Conservation (phyloP, 2,888 invertebrate species). For the Andrena bicolor region DNA sequence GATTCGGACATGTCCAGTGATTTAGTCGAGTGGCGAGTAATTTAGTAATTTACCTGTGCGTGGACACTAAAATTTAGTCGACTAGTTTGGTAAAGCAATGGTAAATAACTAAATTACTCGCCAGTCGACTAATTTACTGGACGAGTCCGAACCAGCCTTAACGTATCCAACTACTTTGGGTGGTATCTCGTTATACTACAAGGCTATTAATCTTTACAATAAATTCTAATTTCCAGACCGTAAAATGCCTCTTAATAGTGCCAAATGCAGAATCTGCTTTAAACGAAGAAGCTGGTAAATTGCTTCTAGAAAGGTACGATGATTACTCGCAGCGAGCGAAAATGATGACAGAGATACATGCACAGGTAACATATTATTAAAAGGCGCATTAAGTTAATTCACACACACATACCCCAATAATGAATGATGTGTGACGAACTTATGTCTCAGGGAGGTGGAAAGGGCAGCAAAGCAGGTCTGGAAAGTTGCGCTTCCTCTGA, state of each 20-base stretch:
- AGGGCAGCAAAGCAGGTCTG: slow-evolving; percentile 84
- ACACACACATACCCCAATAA: background rate
- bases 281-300: slow-evolving; percentile 98
- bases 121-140: no score
- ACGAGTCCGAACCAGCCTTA: background rate
- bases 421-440: slow-evolving; percentile 4
- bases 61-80: no score
- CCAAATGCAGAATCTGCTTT: slow-evolving; percentile 99
- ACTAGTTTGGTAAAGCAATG: no score
- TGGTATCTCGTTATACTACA: background rate
- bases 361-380: slow-evolving; percentile 86
- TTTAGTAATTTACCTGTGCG: no score
- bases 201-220: slow-evolving; percentile 6
- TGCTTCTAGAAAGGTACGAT: slow-evolving; percentile 96
- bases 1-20: no score
- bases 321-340: slow-evolving; percentile 95
- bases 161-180: background rate
- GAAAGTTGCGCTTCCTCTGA: slow-evolving; percentile 82
- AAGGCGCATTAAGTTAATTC: background rate
- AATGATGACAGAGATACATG: slow-evolving; percentile 97
- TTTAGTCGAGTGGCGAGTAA: no score
- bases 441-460: slow-evolving; percentile 77
- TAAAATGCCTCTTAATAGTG: slow-evolving; percentile 97
- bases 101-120: no score
- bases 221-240: slow-evolving; percentile 87